Conservation (phyloP, 2,888 invertebrate species). For the Ferdinandea cuprea region DNA sequence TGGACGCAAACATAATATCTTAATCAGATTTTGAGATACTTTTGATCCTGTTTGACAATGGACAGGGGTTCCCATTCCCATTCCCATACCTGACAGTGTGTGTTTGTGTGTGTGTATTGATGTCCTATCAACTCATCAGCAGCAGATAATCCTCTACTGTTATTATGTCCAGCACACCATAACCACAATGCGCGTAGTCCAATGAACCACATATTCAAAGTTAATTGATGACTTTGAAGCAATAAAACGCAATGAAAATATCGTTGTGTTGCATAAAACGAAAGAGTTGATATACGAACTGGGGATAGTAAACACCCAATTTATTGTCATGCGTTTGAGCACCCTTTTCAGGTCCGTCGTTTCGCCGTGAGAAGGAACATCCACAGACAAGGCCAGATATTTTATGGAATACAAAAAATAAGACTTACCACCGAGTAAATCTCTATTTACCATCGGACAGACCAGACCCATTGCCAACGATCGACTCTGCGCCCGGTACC, state of each 20-base stretch:
- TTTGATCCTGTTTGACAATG: not conserved
- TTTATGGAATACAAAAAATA: conserved; percentile 41
- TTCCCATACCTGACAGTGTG: too few species aligned
- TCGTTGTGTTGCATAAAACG: conserved; percentile 24
- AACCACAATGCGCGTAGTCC: too few species aligned
- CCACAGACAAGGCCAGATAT: conserved; percentile 38
- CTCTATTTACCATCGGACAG: conserved; percentile 42
- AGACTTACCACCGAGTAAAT: conserved; percentile 41
- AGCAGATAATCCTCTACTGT: conserved; percentile 21
- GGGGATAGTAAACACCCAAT: conserved; percentile 58
- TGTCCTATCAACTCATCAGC: conserved; percentile 27
- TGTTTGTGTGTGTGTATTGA: conserved; percentile 7
- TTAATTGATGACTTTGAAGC: not conserved
- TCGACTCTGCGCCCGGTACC: conserved; percentile 1
- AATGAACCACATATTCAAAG: conserved; percentile 36
- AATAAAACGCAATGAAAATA: conserved; percentile 26
- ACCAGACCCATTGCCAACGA: not conserved
- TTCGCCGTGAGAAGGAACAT: conserved; percentile 32
- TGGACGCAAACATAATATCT: conserved; percentile 10
- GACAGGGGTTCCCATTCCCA: not conserved
- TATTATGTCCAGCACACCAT: conserved; percentile 16
- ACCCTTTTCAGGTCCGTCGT: conserved; percentile 18
- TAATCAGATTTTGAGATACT: conserved; percentile 8
- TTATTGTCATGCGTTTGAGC: conserved; percentile 55
- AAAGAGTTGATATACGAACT: conserved; percentile 66